Evolutionary conservation across 2,888 invertebrate genomes (phyloP).

Genomic region (Scrobipalpa costella): DNA sequence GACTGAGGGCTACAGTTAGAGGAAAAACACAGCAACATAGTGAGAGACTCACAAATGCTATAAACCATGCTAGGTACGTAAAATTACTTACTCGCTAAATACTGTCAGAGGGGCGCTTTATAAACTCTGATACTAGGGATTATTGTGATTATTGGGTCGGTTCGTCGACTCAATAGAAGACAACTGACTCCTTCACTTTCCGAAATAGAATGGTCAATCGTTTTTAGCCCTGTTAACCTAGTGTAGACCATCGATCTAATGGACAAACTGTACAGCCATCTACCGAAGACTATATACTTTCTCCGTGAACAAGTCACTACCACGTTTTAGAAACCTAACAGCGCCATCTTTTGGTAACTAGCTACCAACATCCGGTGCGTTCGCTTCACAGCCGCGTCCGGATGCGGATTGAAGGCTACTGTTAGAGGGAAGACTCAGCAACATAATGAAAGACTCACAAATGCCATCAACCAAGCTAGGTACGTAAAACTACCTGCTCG

Average conservation of each 20-base stretch:
- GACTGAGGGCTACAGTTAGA: slow-evolving; percentile 81
- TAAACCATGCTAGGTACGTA: slow-evolving; percentile 52
- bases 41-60: slow-evolving; percentile 34
- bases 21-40: slow-evolving; percentile 10
- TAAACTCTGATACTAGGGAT: too few relatives aligned
- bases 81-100: background rate
- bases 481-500: background rate
- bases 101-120: too few relatives aligned
- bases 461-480: background rate
- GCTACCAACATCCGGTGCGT: too few relatives aligned
- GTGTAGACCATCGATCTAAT: background rate
- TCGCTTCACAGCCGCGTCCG: too few relatives aligned
- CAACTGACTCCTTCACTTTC: too few relatives aligned
- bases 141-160: too few relatives aligned
- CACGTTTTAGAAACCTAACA: background rate
- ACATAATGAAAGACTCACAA: background rate
- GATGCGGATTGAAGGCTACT: background rate
- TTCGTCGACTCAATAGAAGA: too few relatives aligned
- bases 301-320: background rate
- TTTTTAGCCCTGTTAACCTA: too few relatives aligned
- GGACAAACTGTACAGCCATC: background rate
- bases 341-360: background rate
- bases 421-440: background rate
- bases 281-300: background rate
- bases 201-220: too few relatives aligned